Base-by-base conservation (phyloP, 2,797 vertebrate genomes). In the Tamandua tetradactyla region DNA sequence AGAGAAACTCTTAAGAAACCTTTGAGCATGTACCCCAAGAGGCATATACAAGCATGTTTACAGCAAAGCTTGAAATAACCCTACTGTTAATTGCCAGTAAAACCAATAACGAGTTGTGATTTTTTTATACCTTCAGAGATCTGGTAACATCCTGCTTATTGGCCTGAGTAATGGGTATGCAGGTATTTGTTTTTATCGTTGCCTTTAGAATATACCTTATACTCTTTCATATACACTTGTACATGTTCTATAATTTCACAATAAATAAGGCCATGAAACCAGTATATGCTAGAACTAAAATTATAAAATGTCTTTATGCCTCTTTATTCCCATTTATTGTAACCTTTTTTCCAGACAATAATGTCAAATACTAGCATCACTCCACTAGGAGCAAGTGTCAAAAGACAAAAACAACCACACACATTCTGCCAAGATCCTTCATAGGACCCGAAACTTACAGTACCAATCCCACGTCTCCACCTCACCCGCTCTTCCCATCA, bases 1-100 rank as follows among this genome's bases (percentile, higher is more conserved):
- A 92, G 42, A 81, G 75, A 64, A 94, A 59, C 62, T n/a, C 62
- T n/a, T n/a, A n/a, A n/a, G n/a, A n/a, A n/a, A n/a, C n/a, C 78
- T 57, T 59, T 44, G 11, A 13, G 32, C 18, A 15, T 10, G 7
- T 27, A 27, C 20, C 61, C 10, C 6, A 47, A 66, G 47, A 84
- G 37, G 74, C 22, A 59, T 12, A 75, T 2, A n/a, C 7, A 83
- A 81, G 37, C 40, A 69, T 57, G 47, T 66, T 44, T 66, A 91
- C 12, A 66, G 66, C 15, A 69, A 68, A 72, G 42, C 14, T 72
- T 17, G 23, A 86, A 92, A 76, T 5, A 66, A 35, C 18, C n/a
- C 40, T 37, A 18, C 23, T 13, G 35, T 37, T 32, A 23, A 71
- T 3, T n/a, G 62, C 44, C 12, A n/a, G 35, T 75, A 86, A 57